Evolutionary conservation across 53 echinoderm and acorn worm genomes (phyloP).

Genomic region (Antedon mediterranea): DNA sequence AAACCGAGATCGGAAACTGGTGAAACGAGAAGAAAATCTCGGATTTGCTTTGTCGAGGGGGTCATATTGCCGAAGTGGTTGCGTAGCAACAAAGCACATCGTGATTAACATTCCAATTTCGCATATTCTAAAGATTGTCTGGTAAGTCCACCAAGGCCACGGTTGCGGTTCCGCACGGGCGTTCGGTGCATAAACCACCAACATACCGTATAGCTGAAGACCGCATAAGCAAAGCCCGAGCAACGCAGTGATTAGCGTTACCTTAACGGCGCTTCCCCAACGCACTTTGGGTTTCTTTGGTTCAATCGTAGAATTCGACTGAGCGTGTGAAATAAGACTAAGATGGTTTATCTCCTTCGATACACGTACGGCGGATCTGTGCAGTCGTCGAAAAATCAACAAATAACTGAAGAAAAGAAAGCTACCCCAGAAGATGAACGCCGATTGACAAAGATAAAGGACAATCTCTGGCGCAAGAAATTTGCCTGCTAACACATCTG

Average conservation of each 20-base stretch:
- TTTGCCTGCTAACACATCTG: constrained; percentile 62
- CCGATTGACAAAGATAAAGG: constrained; percentile 64
- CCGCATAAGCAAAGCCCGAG: constrained; percentile 53
- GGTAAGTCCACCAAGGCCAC: constrained; percentile 93
- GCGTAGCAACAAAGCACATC: constrained; percentile 94
- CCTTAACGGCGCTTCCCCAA: constrained; percentile 78
- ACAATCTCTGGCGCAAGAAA: constrained; percentile 33
- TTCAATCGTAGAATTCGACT: constrained; percentile 15
- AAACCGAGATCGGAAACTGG: not conserved
- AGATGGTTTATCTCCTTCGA: constrained; percentile 54
- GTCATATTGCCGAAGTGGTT: constrained; percentile 52
- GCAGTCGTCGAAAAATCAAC: constrained; percentile 76
- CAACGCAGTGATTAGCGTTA: constrained; percentile 60
- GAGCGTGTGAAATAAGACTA: constrained; percentile 36
- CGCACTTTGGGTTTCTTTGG: constrained; percentile 54
- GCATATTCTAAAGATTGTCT: constrained; percentile 60
- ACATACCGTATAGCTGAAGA: constrained; percentile 85
- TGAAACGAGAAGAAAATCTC: not conserved
- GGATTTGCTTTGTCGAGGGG: not conserved
- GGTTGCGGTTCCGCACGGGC: constrained; percentile 68
- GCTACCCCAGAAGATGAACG: constrained; percentile 84
- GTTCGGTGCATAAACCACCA: constrained; percentile 77
- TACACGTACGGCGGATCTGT: constrained; percentile 50
- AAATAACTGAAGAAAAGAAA: constrained; percentile 66
- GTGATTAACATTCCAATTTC: constrained; percentile 83